Conservation (phyloP, 2,797 vertebrate genomes). For the Aotus griseimembra region DNA sequence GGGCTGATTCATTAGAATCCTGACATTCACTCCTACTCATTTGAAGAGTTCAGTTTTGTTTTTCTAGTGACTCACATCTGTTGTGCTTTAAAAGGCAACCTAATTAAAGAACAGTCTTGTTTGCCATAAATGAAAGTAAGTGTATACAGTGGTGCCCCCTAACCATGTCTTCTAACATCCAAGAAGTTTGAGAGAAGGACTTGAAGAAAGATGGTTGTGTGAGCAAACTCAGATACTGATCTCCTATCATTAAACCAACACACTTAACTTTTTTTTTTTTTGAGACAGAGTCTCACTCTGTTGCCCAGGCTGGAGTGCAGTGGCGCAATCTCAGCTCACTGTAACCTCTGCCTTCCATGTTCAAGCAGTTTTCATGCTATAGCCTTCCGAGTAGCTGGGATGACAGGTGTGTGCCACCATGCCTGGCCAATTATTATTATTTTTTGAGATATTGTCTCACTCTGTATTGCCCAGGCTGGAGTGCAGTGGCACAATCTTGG, state of each 20-base stretch:
- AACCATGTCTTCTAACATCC: neutral
- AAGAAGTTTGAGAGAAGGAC: neutral
- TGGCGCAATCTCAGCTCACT: neutral
- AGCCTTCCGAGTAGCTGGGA: neutral
- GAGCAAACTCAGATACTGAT: neutral
- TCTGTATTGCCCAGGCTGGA: neutral
- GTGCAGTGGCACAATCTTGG: neutral
- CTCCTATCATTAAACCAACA: neutral
- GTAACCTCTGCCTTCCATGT: neutral
- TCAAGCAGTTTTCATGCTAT: neutral
- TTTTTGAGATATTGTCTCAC: neutral
- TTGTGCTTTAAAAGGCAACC: conserved; percentile 33
- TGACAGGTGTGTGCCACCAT: neutral
- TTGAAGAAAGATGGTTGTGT: neutral
- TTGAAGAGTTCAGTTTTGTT: conserved; percentile 29
- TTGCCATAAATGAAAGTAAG: neutral
- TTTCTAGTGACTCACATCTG: conserved; percentile 52
- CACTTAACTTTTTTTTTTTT: neutral
- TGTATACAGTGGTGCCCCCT: neutral
- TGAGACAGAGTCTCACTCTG: neutral
- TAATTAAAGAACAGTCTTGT: neutral
- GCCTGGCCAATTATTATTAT: neutral
- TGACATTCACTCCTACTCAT: conserved; percentile 38
- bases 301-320: neutral
- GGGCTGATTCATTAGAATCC: neutral